Evolutionary conservation across 2,113 vertebrate species (phyloP).

Genomic region (Vanacampus margaritifer): DNA sequence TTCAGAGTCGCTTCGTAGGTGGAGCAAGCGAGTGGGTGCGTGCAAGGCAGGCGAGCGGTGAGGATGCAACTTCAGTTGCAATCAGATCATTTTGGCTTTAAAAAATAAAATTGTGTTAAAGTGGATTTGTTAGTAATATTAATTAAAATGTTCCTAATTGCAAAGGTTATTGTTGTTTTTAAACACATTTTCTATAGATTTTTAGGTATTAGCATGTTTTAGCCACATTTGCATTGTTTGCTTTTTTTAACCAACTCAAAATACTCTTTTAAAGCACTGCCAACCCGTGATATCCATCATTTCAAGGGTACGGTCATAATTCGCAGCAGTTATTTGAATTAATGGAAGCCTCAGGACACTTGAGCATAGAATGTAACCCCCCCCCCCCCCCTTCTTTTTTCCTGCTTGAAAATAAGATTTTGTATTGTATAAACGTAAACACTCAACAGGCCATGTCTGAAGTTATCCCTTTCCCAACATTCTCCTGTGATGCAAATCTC

Average conservation of each 20-base stretch:
- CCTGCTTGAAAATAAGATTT: not conserved
- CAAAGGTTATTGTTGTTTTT: too few relatives aligned
- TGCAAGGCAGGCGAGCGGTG: too few relatives aligned
- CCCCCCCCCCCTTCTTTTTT: not conserved
- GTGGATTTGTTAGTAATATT: too few relatives aligned
- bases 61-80: too few relatives aligned
- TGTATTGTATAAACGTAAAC: not conserved
- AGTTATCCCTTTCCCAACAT: not conserved
- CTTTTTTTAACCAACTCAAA: not conserved
- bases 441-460: not conserved
- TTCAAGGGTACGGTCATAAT: not conserved
- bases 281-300: not conserved
- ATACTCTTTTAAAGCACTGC: not conserved
- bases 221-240: not conserved
- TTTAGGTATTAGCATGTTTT: not conserved
- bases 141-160: too few relatives aligned
- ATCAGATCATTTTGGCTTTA: too few relatives aligned
- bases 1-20: not conserved
- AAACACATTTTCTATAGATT: too few relatives aligned
- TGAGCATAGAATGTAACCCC: not conserved
- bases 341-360: slow-evolving; percentile 1
- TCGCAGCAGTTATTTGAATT: not conserved
- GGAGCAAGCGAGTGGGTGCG: too few relatives aligned
- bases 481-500: not conserved
- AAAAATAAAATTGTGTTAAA: too few relatives aligned